phyloP scores from a whole-genome alignment of 2,797 vertebrate species.

The Distichodus sexfasciatus region DNA sequence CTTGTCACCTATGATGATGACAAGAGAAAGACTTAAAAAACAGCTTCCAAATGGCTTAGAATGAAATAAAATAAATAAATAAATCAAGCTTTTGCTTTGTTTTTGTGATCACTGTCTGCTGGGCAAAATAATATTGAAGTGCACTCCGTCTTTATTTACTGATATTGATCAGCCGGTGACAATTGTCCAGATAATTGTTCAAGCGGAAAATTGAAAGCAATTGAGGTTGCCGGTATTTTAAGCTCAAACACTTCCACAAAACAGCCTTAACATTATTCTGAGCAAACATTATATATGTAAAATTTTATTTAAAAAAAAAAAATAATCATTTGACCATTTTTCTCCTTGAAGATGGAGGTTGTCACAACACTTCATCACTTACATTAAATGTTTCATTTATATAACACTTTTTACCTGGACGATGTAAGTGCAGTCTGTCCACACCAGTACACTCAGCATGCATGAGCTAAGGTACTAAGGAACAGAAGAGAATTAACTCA shows the following conservation, averaged over 20 bases:
- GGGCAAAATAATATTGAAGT: conserved; percentile 55
- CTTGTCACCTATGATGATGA: background rate
- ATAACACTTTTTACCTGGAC: too few species aligned
- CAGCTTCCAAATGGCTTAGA: background rate
- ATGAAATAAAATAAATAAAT: conserved; percentile 9
- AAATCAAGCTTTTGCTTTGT: conserved; percentile 36
- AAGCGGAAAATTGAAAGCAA: conserved; percentile 63
- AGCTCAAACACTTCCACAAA: conserved; percentile 52
- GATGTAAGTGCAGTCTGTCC: too few species aligned
- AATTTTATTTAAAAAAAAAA: too few species aligned
- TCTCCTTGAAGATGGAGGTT: too few species aligned
- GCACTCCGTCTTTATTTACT: conserved; percentile 69
- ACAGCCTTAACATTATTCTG: background rate
- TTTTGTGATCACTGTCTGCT: conserved; percentile 54
- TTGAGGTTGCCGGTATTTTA: conserved; percentile 64
- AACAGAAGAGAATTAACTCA: too few species aligned
- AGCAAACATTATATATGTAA: too few species aligned
- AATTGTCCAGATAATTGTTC: conserved; percentile 64
- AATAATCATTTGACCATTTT: too few species aligned
- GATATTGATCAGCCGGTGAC: conserved; percentile 66
- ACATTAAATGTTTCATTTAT: too few species aligned
- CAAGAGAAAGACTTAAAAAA: background rate
- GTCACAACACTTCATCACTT: too few species aligned
- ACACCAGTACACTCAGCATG: too few species aligned
- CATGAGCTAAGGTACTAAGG: too few species aligned